Evolutionary conservation across 2,113 vertebrate species (phyloP).

Genomic region (Otus sunia): DNA sequence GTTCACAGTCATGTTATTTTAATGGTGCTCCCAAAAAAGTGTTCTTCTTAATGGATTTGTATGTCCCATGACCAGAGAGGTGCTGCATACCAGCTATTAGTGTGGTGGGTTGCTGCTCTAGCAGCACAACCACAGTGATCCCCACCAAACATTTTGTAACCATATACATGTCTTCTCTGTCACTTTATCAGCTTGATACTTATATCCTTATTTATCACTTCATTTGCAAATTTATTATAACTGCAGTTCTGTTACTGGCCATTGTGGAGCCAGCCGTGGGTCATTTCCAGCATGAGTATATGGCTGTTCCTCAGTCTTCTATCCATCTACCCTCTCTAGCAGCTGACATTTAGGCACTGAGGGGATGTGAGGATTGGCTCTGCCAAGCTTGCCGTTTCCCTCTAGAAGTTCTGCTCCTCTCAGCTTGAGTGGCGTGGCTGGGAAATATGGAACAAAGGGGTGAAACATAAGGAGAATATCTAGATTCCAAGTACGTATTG

Average conservation of each 20-base stretch:
- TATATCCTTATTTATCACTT: not conserved
- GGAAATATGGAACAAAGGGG: not conserved
- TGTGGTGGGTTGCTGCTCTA: not conserved
- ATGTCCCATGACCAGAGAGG: not conserved
- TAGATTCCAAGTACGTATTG: not conserved
- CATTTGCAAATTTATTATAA: not conserved
- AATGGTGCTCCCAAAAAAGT: not conserved
- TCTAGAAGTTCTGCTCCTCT: not conserved
- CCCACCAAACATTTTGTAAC: not conserved
- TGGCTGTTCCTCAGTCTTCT: not conserved
- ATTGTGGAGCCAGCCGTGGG: not conserved
- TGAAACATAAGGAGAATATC: not conserved
- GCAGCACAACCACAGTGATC: not conserved
- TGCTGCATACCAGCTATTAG: not conserved
- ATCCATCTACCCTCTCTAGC: not conserved
- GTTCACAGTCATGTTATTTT: not conserved
- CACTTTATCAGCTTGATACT: not conserved
- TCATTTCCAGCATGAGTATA: not conserved
- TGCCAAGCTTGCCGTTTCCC: not conserved
- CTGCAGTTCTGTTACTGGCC: not conserved
- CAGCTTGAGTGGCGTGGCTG: not conserved
- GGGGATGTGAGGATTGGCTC: not conserved
- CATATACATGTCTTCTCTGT: accelerated
- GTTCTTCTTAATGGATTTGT: not conserved
- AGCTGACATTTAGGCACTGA: not conserved